Evolutionary conservation across 2,113 vertebrate genomes (phyloP), one percentile per base, ranked within the genome.

Genomic region (Oostethus manadensis): DNA sequence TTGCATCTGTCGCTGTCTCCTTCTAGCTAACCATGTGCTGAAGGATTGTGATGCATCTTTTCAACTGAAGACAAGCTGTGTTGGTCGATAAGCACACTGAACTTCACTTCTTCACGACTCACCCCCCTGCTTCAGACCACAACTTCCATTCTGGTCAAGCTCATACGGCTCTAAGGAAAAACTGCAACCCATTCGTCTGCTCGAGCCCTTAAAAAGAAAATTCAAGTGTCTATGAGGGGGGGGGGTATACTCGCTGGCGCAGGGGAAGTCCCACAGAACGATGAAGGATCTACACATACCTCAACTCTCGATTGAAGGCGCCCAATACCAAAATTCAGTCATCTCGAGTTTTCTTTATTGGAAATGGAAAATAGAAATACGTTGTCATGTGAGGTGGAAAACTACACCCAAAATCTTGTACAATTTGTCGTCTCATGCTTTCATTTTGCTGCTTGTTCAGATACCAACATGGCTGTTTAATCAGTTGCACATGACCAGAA

Each of bases 11-110:
- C 42, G 76, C 42, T 76, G 63, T 63, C 54, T 59, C 81, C 81
- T 85, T 92, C 51, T 85, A 99, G 95, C 92, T 99, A 99, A 96
- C 94, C 91, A 90, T 81, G 88, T 92, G 88, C 69, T 68, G 0
- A 35, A 55, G 88, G 88, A 91, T 83, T 73, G 89, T 88, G 91
- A 86, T 80, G 82, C 74, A 71, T 86, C 79, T 76, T 85, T 84
- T 70, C 44, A 66, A 85, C 89, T 84, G 87, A 90, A 91, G 93
- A 91, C 92, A 64, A 74, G 68, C 72, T 86, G 76, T 56, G 64
- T 69, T 76, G 79, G 79, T 77, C 74, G 88, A 88, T 55, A 83
- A 62, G 89, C 89, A 88, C 91, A 69, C 79, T 73, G 76, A 79
- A 89, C 87, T 86, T 69, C 62, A 60, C 60, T 51, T 70, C 68